Evolutionary conservation across 2,113 vertebrate genomes (phyloP).

Genomic region (Pachycephala philippinensis): DNA sequence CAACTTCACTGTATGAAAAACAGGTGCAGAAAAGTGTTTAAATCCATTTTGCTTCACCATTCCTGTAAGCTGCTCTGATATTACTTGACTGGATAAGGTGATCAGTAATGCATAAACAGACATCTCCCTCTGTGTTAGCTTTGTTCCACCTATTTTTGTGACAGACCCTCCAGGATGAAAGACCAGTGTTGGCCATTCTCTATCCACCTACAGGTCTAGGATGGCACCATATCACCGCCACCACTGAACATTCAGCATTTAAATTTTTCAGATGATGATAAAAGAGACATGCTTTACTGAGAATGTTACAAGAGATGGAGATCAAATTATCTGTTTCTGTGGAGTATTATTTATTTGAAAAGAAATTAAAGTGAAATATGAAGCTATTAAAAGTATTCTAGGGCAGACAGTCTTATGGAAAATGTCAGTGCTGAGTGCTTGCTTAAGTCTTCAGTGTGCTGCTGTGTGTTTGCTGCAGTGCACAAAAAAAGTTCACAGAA

Average conservation of each 20-base stretch:
- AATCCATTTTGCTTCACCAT: neutral
- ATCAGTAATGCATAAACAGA: neutral
- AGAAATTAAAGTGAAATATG: neutral
- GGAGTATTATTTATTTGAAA: neutral
- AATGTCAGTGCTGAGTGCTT: neutral
- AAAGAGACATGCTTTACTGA: neutral
- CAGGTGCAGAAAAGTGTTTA: neutral
- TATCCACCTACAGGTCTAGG: fast-evolving
- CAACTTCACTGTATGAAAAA: neutral
- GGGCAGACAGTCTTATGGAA: neutral
- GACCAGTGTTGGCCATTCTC: neutral
- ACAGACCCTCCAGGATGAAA: neutral
- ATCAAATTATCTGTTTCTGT: neutral
- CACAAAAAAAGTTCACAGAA: neutral
- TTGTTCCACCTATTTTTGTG: neutral
- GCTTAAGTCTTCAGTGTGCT: neutral
- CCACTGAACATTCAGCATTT: neutral
- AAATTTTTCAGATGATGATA: neutral
- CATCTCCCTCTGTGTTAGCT: fast-evolving
- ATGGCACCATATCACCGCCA: neutral
- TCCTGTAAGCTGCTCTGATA: neutral
- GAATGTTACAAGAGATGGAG: neutral
- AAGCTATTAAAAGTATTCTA: neutral
- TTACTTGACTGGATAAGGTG: neutral
- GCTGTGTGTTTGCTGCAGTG: neutral